Evolutionary conservation across 2,113 vertebrate species (phyloP).

Genomic region (Hemicordylus capensis): DNA sequence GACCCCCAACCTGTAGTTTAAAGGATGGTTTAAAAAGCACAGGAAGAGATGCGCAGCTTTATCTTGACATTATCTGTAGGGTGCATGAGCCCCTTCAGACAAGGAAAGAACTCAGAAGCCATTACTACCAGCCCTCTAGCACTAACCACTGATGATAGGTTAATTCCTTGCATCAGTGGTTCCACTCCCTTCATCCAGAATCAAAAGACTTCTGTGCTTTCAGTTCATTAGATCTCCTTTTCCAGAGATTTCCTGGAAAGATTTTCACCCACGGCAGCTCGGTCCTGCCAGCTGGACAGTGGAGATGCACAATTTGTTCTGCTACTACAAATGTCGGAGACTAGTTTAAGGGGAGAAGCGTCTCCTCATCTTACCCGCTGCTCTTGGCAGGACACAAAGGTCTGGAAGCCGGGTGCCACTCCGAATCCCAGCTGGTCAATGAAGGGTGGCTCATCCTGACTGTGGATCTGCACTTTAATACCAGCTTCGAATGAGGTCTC

Average conservation of each 20-base stretch:
- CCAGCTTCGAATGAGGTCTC: conserved; percentile 98
- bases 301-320: too few species aligned
- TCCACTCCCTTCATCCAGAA: neutral
- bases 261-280: neutral
- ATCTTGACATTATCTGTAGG: neutral
- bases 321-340: neutral
- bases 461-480: conserved; percentile 99
- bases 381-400: conserved; percentile 98
- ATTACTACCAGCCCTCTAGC: neutral
- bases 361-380: conserved; percentile 85
- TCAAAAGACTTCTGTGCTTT: neutral
- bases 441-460: conserved; percentile 94
- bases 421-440: conserved; percentile 99
- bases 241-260: neutral
- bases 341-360: neutral
- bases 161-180: too few species aligned
- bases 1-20: neutral
- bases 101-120: neutral
- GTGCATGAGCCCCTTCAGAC: neutral
- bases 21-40: too few species aligned
- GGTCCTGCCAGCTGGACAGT: neutral
- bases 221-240: neutral
- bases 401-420: conserved; percentile 97
- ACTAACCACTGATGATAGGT: neutral
- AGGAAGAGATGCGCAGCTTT: neutral